phyloP scores from a whole-genome alignment of 2,888 invertebrate species.

The Drosophila formosana region DNA sequence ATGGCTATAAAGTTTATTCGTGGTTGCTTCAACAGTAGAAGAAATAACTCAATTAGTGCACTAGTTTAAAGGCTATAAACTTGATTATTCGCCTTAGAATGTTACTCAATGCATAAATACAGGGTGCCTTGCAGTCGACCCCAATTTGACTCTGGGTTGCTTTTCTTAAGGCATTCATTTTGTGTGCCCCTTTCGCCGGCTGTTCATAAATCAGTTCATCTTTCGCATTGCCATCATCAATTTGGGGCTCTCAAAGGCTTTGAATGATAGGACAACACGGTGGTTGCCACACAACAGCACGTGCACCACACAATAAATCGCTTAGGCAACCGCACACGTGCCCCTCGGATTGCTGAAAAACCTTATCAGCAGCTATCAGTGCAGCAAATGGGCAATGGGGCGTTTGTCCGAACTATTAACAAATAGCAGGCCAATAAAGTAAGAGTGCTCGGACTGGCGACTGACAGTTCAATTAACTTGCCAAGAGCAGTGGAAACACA shows the following conservation, averaged over 20 bases:
- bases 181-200: background rate
- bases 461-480: constrained; percentile 58
- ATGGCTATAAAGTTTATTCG: background rate
- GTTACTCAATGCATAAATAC: background rate
- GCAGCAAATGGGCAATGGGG: constrained; percentile 7
- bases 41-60: background rate
- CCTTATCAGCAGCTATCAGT: constrained; percentile 34
- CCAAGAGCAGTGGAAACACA: background rate
- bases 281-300: constrained; percentile 17
- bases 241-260: constrained; percentile 42
- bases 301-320: constrained; percentile 16
- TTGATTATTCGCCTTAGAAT: no score
- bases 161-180: constrained; percentile 1
- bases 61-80: background rate
- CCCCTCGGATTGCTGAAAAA: background rate
- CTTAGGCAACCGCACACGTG: constrained; percentile 34
- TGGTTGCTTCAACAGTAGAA: background rate
- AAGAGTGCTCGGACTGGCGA: constrained; percentile 20
- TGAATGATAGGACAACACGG: constrained; percentile 15
- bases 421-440: constrained; percentile 37
- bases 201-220: constrained; percentile 54
- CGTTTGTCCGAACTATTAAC: constrained; percentile 34
- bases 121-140: background rate
- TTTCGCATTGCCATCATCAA: constrained; percentile 42
- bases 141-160: constrained; percentile 12